Base-by-base conservation (phyloP, 2,113 vertebrate genomes). In the Harpagus bidentatus region DNA sequence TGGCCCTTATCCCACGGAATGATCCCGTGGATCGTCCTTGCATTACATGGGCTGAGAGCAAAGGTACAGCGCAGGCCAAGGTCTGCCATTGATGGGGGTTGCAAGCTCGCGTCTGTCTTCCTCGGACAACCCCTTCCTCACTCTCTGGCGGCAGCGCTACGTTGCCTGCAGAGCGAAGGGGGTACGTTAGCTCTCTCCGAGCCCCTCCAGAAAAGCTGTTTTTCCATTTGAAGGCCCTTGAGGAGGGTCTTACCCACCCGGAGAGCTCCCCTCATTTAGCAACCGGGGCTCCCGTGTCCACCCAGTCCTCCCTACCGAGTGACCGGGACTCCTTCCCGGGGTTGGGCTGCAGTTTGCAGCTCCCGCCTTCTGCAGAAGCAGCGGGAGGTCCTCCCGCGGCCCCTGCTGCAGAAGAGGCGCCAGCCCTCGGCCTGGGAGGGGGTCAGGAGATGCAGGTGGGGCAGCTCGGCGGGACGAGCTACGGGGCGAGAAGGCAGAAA, bases 21-120 rank as follows among this genome's bases (percentile, higher is more conserved):
- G 55, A 81, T 50, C 19, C 53, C 55, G 5, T 5, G 47, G 42
- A 7, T 20, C 0, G 1, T 47, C n/a, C 55, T 38, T 10, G 56
- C 1, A 1, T 66, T 55, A 11, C 14, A 0, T 1, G 9, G 3
- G n/a, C 61, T 22, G 26, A 38, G 40, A 40, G 52, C 23, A 26
- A 58, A 67, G 42, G 22, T 3, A 1, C 2, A 0, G 38, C 32
- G 80, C 72, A 36, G 42, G 21, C 69, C 26, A n/a, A 55, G 38
- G 4, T 29, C 16, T 42, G 32, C 26, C 67, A 5, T 22, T 4
- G 32, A 3, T 4, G 34, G 2, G 36, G 38, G 47, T 65, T 61
- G 31, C 8, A 2, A 26, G 52, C 43, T 48, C 29, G 47, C 4
- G 45, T 10, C 32, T 4, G 0, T 32, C 45, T 34, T 31, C 47